Evolutionary conservation across 2,888 invertebrate species (phyloP), one percentile per base, ranked within the genome.

Genomic region (Hydroisotoma schaefferi): DNA sequence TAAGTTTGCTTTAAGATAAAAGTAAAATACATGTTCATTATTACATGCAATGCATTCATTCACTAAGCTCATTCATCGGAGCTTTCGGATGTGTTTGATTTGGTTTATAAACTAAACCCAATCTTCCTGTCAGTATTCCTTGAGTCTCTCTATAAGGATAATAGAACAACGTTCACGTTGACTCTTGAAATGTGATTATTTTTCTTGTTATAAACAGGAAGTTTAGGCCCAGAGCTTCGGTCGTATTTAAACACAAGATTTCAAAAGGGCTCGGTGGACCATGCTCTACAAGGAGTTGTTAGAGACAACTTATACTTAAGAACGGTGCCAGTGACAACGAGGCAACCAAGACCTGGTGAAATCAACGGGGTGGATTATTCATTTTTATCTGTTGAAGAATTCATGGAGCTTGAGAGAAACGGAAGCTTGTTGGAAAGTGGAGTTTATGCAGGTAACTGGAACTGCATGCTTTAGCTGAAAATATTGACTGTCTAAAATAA

Each of bases 251-350:
- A 80, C 71, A 78, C 80, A 12, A 74, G 82, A 63, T 83, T 83
- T 74, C 80, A 79, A 65, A 81, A 82, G 73, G 81, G 80, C 47
- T 81, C 81, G 1, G 76, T 80, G 3, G 83, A 83, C 74, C 82
- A 83, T 77, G 83, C 83, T 63, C 77, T 84, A 46, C 84, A 85
- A 75, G 82, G 81, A 66, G 82, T 81, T n/a, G 83, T 85, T 59
- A 75, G 84, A 57, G 83, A 85, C 74, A 85, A 85, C 74, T 76
- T 84, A 57, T 84, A 84, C 74, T 76, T 81, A 70, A 77, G 83
- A 67, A 83, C 83, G 25, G 83, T 84, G 12, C 84, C 84, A 78
- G 83, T 82, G 72, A 84, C 84, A 20, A 84, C 84, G 1, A 74
- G 84, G 54, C 74, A 76, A 25, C 80, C 81, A 15, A 75, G 82